phyloP scores from a whole-genome alignment of 2,888 invertebrate genomes.

The Ectobius pallidus region DNA sequence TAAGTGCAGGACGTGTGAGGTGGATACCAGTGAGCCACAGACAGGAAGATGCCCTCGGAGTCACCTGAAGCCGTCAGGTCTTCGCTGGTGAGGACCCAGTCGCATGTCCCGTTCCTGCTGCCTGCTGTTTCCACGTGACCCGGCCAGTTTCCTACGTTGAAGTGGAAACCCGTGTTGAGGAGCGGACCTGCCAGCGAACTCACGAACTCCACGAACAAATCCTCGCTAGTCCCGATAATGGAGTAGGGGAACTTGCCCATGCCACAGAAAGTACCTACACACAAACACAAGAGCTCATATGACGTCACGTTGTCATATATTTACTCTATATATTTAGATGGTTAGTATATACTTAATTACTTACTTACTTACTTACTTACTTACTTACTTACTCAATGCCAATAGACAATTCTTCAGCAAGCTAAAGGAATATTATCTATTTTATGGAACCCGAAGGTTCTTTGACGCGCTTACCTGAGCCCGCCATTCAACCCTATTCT shows the following conservation, averaged over 20 bases:
- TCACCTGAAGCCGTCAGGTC: constrained; percentile 78
- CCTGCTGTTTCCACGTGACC: constrained; percentile 91
- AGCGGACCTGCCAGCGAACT: constrained; percentile 89
- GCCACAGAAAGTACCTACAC: constrained; percentile 50
- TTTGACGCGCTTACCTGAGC: too few relatives aligned
- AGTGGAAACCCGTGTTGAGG: constrained; percentile 91
- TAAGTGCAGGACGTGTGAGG: constrained; percentile 93
- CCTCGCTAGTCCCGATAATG: constrained; percentile 90
- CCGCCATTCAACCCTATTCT: too few relatives aligned
- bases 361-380: too few relatives aligned
- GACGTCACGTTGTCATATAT: too few relatives aligned
- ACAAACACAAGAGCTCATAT: too few relatives aligned
- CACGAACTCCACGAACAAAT: constrained; percentile 87
- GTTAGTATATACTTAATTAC: too few relatives aligned
- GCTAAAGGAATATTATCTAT: too few relatives aligned
- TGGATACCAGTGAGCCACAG: constrained; percentile 93
- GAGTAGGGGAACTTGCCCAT: constrained; percentile 94
- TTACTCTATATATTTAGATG: too few relatives aligned
- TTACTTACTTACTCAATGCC: too few relatives aligned
- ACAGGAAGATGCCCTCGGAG: constrained; percentile 87
- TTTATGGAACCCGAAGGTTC: too few relatives aligned
- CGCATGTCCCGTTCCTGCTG: constrained; percentile 83
- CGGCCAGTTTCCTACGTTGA: constrained; percentile 94
- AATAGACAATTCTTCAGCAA: too few relatives aligned
- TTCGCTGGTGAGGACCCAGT: constrained; percentile 86